Evolutionary conservation across 2,888 invertebrate species (phyloP).

Genomic region (Callinectes sapidus): DNA sequence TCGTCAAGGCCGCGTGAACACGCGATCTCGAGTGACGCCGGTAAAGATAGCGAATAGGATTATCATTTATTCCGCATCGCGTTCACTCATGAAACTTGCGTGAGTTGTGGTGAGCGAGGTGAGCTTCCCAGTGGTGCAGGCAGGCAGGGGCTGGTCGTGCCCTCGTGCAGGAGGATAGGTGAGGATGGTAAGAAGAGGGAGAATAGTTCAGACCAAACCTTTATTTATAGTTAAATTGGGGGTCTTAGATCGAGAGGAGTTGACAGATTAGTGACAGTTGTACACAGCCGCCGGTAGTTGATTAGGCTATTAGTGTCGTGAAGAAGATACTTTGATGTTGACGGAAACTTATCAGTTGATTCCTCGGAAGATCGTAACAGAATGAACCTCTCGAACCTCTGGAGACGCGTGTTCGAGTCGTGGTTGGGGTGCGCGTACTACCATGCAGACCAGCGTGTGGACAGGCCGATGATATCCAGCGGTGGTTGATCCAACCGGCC

Average conservation of each 20-base stretch:
- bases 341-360: not conserved
- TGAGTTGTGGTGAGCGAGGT: too few species aligned
- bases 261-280: not conserved
- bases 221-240: too few species aligned
- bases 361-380: not conserved
- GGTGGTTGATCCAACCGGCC: not conserved
- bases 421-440: not conserved
- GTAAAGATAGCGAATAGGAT: not conserved
- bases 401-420: not conserved
- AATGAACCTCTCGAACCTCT: not conserved
- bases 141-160: too few species aligned
- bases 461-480: not conserved
- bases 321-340: not conserved
- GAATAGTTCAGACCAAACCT: not conserved
- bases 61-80: too few species aligned
- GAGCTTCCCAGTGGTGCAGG: too few species aligned
- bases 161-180: not conserved
- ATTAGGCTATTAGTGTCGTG: not conserved
- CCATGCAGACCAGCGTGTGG: not conserved
- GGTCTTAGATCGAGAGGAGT: too few species aligned
- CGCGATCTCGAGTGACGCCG: not conserved
- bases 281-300: not conserved
- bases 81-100: too few species aligned
- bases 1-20: not conserved
- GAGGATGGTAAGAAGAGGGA: not conserved